Evolutionary conservation across 1,140 invertebrate species (phyloP).

Genomic region (Reticulitermes speratus): DNA sequence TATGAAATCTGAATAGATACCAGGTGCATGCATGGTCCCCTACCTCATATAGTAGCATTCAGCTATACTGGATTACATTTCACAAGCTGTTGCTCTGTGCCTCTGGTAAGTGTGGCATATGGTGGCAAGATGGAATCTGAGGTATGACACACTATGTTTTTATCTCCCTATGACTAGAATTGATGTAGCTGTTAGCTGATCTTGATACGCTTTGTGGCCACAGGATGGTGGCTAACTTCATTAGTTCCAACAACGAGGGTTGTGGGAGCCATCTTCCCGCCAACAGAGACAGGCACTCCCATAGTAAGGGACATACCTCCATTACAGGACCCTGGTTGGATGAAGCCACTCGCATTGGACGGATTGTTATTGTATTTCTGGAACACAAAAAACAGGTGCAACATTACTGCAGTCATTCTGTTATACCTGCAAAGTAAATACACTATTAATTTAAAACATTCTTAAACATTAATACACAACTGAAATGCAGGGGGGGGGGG

Average conservation of each 20-base stretch:
- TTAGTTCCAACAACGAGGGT: background rate
- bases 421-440: too few relatives aligned
- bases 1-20: background rate
- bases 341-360: constrained; percentile 27
- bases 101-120: background rate
- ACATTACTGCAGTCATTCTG: background rate
- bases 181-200: constrained; percentile 32
- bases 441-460: too few relatives aligned
- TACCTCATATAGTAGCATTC: background rate
- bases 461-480: too few relatives aligned
- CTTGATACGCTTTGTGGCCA: constrained; percentile 30
- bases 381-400: background rate
- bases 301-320: constrained; percentile 24
- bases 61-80: background rate
- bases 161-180: background rate
- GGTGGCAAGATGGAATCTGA: background rate
- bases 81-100: constrained; percentile 10
- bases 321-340: constrained; percentile 24
- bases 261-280: constrained; percentile 21
- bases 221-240: constrained; percentile 22
- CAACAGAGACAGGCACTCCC: constrained; percentile 20
- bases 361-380: constrained; percentile 33
- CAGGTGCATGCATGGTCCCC: background rate
- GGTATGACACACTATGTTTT: background rate
- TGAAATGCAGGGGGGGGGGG: too few relatives aligned